Conservation (phyloP, 2,797 vertebrate species). For the Nannoperca obscura region DNA sequence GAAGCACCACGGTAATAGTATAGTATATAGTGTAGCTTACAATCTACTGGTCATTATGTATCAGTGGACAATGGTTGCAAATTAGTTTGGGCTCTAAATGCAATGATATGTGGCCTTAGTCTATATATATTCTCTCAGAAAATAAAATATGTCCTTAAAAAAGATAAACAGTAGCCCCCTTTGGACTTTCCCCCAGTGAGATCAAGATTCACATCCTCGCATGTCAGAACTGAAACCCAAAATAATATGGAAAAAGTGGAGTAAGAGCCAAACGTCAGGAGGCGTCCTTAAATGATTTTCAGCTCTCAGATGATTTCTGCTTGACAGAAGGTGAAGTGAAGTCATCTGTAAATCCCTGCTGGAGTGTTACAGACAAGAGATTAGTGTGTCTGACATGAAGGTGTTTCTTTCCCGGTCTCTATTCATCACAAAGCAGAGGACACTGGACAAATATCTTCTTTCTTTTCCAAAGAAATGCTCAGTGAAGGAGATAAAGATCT, state of each 20-base stretch:
- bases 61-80: background rate
- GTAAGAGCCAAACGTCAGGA: background rate
- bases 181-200: background rate
- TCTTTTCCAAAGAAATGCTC: background rate
- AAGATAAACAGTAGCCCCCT: background rate
- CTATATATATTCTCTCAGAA: background rate
- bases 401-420: constrained; percentile 1
- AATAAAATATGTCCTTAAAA: background rate
- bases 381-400: constrained; percentile 28
- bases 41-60: background rate
- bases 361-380: constrained; percentile 29
- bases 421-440: constrained; percentile 31
- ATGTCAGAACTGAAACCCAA: background rate
- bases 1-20: background rate
- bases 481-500: background rate
- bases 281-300: background rate
- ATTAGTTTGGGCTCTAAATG: background rate
- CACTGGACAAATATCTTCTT: background rate
- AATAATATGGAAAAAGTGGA: background rate
- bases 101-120: background rate
- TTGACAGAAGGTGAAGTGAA: constrained; percentile 29
- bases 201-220: constrained; percentile 13
- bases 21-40: constrained; percentile 6
- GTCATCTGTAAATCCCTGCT: constrained; percentile 24
- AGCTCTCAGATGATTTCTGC: constrained; percentile 18